Evolutionary conservation across 2,888 invertebrate species (phyloP), one percentile per base, ranked within the genome.

Genomic region (Drymonia ruficornis): DNA sequence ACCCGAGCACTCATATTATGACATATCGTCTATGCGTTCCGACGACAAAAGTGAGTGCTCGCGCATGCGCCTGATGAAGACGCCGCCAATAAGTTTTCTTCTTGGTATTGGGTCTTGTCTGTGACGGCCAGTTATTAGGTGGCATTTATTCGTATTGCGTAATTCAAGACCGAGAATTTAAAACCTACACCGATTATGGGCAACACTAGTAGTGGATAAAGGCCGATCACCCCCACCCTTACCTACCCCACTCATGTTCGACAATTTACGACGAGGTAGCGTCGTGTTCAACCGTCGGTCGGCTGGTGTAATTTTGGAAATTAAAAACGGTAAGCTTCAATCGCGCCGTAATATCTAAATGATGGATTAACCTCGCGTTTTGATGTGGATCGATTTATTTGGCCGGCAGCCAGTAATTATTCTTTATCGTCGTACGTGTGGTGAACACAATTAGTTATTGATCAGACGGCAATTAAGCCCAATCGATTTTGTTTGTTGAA

Each of bases 371-470:
- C 90, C 87, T 84, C 84, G 86, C 82, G 84, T 89, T 90, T 89
- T 91, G 88, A 90, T 90, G 90, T 87, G 75, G 87, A 91, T 91
- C 91, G 91, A 91, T 91, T 90, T 86, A 89, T 91, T 91, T 91
- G 90, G 91, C 90, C 83, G 89, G 86, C 84, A 85, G 87, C 91
- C 91, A 91, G 89, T 90, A 91, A 92, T 92, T 92, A 92, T 92
- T 81, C 86, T 90, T 91, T 89, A 89, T 89, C 83, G 89, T 83
- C 80, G 82, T 88, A 91, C 88, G 91, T 89, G 91, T 86, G 87
- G 89, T 83, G 88, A 86, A 87, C 88, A 90, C 91, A 91, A 92
- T 92, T 91, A 92, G 90, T 91, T 92, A 91, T 92, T 92, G 92
- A 92, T 91, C 91, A 90, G 84, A 61, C 84, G 75, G 85, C 91